Conservation (phyloP, 1,140 invertebrate genomes). For the Ganaspis sp. region DNA sequence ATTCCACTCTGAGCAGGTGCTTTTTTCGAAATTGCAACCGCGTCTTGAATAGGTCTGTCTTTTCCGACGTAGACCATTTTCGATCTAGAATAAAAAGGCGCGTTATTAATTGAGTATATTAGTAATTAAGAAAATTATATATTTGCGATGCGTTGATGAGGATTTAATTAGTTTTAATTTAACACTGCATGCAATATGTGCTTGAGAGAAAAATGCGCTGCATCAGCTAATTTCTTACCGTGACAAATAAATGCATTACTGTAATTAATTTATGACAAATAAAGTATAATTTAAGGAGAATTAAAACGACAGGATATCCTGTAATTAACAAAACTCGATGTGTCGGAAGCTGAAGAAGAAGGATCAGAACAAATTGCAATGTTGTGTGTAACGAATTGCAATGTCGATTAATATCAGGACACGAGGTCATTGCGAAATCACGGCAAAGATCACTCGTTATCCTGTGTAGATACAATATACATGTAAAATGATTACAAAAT, state of each 20-base stretch:
- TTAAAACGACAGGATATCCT: slow-evolving; percentile 9
- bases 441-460: slow-evolving; percentile 7
- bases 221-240: neutral
- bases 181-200: neutral
- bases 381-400: slow-evolving; percentile 20
- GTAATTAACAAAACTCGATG: slow-evolving; percentile 1
- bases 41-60: slow-evolving; percentile 82
- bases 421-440: slow-evolving; percentile 14
- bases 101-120: neutral
- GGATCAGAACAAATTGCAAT: slow-evolving; percentile 17
- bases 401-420: slow-evolving; percentile 27
- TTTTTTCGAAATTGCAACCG: slow-evolving; percentile 83
- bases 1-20: slow-evolving; percentile 81
- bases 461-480: neutral
- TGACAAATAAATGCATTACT: neutral
- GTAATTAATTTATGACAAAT: too few species aligned
- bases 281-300: neutral
- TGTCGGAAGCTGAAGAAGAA: neutral
- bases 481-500: slow-evolving; percentile 1
- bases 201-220: neutral
- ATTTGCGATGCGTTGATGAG: neutral
- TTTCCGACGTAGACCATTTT: slow-evolving; percentile 87
- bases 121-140: neutral
- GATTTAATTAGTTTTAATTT: neutral
- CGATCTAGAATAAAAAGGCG: slow-evolving; percentile 69